Evolutionary conservation across 1,140 invertebrate species (phyloP), one percentile per base, ranked within the genome.

Genomic region (Bombus haemorrhoidalis): DNA sequence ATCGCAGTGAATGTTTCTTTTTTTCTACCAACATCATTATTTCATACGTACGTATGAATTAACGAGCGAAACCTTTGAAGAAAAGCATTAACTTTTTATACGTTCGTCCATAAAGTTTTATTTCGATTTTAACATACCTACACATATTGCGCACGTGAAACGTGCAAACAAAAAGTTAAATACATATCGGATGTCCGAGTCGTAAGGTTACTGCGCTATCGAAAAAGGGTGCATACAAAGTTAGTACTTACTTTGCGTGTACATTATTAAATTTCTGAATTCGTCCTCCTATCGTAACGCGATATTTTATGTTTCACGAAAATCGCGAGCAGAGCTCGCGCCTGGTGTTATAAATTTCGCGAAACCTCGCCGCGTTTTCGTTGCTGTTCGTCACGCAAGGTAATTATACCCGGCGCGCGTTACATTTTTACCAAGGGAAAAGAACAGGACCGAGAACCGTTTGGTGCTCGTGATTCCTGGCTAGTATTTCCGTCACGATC

Each of bases 241-340:
- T 53, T 34, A 12, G 6, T 62, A n/a, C 28, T 3, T 39, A 4
- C n/a, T 6, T 69, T 59, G 66, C 75, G 68, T 28, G 37, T 15
- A 25, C 10, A 15, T 83, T 83, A 83, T 83, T 83, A 83, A 57
- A 77, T 57, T 77, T 62, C 18, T 28, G 9, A 22, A 53, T 57
- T 68, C 43, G 64, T 68, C 47, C 34, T 37, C 10, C 53, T 53
- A 69, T 77, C 43, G 47, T 32, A 15, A 15, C 34, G 47, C 76
- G 37, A 83, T 83, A 78, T 79, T 79, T 80, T 34, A 69, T 39
- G 12, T 39, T 69, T 39, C 53, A 28, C 32, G 13, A 62, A 71
- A 68, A 85, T 80, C 76, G 66, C 34, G 53, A 6, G 9, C n/a
- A 34, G 10, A 41, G 2, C n/a, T 72, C 32, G 34, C 28, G 62